Conservation (phyloP, 1,140 invertebrate species). For the Zelostemma sp. region DNA sequence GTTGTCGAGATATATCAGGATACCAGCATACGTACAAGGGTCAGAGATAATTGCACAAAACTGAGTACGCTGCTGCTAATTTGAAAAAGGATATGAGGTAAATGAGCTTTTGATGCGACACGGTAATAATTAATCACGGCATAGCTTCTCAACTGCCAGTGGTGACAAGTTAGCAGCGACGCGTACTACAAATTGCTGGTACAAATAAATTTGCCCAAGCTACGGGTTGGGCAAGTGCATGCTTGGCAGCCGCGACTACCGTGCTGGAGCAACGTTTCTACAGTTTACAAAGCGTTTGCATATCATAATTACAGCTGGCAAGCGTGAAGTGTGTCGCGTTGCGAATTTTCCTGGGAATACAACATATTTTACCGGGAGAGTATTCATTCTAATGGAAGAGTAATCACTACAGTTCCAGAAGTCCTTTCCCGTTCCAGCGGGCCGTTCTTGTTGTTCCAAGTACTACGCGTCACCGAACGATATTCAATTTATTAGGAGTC, state of each 20-base stretch:
- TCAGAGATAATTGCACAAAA: too few species aligned
- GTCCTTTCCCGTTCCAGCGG: constrained; percentile 8
- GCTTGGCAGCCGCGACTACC: not conserved
- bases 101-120: constrained; percentile 27
- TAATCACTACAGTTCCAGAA: constrained; percentile 34
- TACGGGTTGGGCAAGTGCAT: constrained; percentile 13
- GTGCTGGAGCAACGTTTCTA: constrained; percentile 10
- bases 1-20: too few species aligned
- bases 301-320: constrained; percentile 32
- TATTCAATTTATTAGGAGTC: constrained; percentile 13
- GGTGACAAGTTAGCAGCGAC: constrained; percentile 13
- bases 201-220: constrained; percentile 19
- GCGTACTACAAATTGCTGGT: constrained; percentile 10
- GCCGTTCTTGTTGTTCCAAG: constrained; percentile 9
- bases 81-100: not conserved
- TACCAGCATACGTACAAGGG: too few species aligned
- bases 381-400: constrained; percentile 33
- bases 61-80: not conserved
- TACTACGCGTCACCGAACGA: not conserved
- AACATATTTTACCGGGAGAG: constrained; percentile 24
- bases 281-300: constrained; percentile 19
- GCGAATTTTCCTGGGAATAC: constrained; percentile 22
- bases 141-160: constrained; percentile 11
- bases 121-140: constrained; percentile 15
- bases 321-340: constrained; percentile 18